Base-by-base conservation (phyloP, 2,888 invertebrate genomes). In the Pristionchus japonicus region DNA sequence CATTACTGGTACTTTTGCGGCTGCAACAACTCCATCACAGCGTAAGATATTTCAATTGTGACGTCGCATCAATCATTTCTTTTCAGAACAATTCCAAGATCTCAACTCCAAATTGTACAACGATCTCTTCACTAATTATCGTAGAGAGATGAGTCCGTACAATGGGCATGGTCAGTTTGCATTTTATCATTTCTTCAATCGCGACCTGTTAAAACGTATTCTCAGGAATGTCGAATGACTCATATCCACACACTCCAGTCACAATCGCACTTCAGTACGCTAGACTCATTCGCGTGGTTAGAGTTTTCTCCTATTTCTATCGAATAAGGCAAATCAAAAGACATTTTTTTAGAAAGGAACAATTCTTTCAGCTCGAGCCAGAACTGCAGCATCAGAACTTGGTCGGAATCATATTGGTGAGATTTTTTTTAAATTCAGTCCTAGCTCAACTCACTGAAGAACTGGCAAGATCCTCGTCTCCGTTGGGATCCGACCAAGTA, bases 391-490 rank as follows among this genome's bases (percentile, higher is more conserved):
- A 86, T 43, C 70, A 67, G 49, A 70, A 70, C 23, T 15, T 86
- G 23, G 23, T 86, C n/a, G 86, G 86, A 34, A 15, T 86, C 23
- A 1, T 86, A 2, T 17, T 86, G 70, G 86, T 86, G 43, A 70
- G 70, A 17, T 23, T 27, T 47, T 0, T 3, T 43, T n/a, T 43
- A 1, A 11, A 34, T 40, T 40, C 20, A 40, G 1, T 3, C 4
- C 15, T 40, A 1, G 61, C 27, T 20, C 31, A 9, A 61, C 23
- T n/a, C 4, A 82, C 20, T 82, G 82, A 49, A 85, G 86, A 37
- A 47, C 20, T 86, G 86, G 86, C 47, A 23, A 34, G 86, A 86
- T 49, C 86, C 86, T 20, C 86, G 86, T 49, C 86, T 86, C 23
- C 47, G 64, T 6, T 86, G 86, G 86, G 43, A 86, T 86, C 70